Percentiles rank a stretch among this genome's conserved stretches.
Evolutionary conservation across 2,113 vertebrate species (phyloP).

Genomic region (Mionectes macconnelli): DNA sequence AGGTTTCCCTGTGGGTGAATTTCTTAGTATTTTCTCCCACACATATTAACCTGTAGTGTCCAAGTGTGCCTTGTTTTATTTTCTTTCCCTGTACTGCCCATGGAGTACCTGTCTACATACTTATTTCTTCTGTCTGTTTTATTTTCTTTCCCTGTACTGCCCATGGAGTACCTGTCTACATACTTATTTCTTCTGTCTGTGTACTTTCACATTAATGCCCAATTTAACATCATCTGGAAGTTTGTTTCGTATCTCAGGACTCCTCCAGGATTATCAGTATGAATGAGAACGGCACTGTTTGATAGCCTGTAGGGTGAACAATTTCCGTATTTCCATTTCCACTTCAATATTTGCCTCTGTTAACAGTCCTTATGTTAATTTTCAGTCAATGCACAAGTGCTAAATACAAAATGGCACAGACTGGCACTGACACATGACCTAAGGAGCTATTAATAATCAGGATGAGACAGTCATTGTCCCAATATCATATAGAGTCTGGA

Average conservation of each 20-base stretch:
- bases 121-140: accelerated
- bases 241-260: neutral
- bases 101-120: neutral
- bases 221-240: neutral
- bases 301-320: neutral
- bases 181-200: neutral
- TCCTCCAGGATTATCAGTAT: neutral
- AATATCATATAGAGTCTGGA: neutral
- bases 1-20: neutral
- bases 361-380: neutral
- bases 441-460: neutral
- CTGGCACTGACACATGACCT: neutral
- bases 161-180: neutral
- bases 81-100: neutral
- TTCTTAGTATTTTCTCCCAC: neutral
- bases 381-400: neutral
- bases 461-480: neutral
- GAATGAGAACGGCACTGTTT: neutral
- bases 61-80: neutral
- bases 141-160: neutral
- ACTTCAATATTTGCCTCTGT: neutral
- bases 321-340: neutral
- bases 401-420: neutral
- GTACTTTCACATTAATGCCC: neutral
- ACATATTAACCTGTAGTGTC: neutral